Evolutionary conservation across 2,888 invertebrate species (phyloP).

Genomic region (Ariolimax columbianus): DNA sequence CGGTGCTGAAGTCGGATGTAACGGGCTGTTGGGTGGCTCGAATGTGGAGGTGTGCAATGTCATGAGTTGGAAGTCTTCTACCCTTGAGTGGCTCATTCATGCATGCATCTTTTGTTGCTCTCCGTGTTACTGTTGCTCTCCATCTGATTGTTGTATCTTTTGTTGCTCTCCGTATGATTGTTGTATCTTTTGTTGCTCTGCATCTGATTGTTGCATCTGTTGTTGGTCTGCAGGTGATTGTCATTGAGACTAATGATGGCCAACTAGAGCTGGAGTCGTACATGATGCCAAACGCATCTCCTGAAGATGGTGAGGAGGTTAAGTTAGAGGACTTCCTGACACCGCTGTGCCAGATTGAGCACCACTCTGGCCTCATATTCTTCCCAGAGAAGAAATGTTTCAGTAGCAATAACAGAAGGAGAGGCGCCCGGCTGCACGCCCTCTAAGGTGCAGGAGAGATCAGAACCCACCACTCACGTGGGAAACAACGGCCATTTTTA

Average conservation of each 20-base stretch:
- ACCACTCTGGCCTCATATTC: conserved; percentile 53
- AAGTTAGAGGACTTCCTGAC: conserved; percentile 51
- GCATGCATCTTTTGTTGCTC: too few species aligned
- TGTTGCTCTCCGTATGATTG: too few species aligned
- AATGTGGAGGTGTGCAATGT: too few species aligned
- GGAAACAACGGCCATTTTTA: not conserved
- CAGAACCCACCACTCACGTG: not conserved
- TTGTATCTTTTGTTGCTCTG: too few species aligned
- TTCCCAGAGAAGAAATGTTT: conserved; percentile 55
- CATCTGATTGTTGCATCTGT: too few species aligned
- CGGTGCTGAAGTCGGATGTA: too few species aligned
- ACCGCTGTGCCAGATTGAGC: conserved; percentile 52
- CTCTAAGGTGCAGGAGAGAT: conserved; percentile 18
- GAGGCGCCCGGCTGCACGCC: conserved; percentile 51
- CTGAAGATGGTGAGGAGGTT: conserved; percentile 45
- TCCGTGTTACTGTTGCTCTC: too few species aligned
- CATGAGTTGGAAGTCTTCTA: too few species aligned
- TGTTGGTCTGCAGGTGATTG: conserved; percentile 37
- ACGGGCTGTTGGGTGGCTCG: too few species aligned
- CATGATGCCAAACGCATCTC: conserved; percentile 51
- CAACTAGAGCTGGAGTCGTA: conserved; percentile 52
- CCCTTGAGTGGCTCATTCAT: too few species aligned
- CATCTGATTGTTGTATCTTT: not conserved
- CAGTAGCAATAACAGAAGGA: conserved; percentile 52
- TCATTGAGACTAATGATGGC: conserved; percentile 51